A percentile compares a stretch with the other conserved stretches of the same genome.
These are phyloP conservation scores for Bombyx mandarina DNA, from an alignment of 1,140 invertebrate genomes.

Conservation along the genomic window DNA sequence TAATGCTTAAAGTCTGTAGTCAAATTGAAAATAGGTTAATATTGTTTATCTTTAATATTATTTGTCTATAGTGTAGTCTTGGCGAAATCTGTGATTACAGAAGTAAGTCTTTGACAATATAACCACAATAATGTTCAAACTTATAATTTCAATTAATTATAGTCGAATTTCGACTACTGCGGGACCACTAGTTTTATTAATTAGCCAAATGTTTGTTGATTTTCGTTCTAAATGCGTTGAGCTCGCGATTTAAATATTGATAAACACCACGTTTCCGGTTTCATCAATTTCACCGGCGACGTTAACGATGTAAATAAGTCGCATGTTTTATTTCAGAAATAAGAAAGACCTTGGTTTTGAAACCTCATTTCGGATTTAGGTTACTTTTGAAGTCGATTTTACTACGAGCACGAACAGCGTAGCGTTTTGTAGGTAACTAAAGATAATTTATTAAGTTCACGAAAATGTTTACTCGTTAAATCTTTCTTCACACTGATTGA, in stretches of 20 bases:
- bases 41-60: no score
- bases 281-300: constrained; percentile 23
- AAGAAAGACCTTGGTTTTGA: constrained; percentile 32
- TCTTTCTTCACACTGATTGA: constrained; percentile 24
- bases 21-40: no score
- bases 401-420: constrained; percentile 25
- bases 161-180: no score
- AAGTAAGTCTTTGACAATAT: no score
- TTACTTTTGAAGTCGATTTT: constrained; percentile 46
- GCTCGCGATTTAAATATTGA: constrained; percentile 9
- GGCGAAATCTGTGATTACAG: no score
- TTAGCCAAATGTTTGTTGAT: no score
- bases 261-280: constrained; percentile 10
- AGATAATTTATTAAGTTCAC: constrained; percentile 48
- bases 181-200: no score
- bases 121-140: no score
- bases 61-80: no score
- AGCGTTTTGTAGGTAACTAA: constrained; percentile 19
- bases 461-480: constrained; percentile 24
- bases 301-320: constrained; percentile 23
- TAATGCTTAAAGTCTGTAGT: no score
- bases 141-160: no score
- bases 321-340: constrained; percentile 22
- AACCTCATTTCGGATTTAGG: constrained; percentile 34
- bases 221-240: no score